Percentiles rank a stretch among this genome's conserved stretches.
These are phyloP conservation scores for Ailurus styani DNA, from an alignment of 2,113 vertebrate genomes.

Conservation along the genomic window DNA sequence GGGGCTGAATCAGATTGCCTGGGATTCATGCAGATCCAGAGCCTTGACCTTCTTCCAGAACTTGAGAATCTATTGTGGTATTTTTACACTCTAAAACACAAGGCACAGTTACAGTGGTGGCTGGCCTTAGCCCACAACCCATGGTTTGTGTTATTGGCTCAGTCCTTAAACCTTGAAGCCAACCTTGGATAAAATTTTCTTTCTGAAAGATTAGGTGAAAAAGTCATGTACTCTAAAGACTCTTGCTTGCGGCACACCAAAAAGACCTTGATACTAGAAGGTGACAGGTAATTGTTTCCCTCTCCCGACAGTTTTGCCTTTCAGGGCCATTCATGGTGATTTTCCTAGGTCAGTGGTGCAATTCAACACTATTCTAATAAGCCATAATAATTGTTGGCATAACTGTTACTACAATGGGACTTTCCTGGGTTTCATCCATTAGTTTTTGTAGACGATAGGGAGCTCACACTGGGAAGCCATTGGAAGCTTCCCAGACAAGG, in stretches of 20 bases:
- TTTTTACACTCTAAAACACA: background rate
- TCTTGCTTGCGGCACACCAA: background rate
- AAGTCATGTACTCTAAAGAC: background rate
- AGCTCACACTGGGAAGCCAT: conserved; percentile 59
- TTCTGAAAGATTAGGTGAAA: background rate
- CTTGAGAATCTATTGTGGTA: background rate
- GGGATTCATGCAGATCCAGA: background rate
- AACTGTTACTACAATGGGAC: conserved; percentile 73
- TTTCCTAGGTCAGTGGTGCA: conserved; percentile 64
- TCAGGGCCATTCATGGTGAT: conserved; percentile 60
- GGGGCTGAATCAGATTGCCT: background rate
- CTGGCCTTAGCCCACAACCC: background rate
- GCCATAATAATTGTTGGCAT: conserved; percentile 81
- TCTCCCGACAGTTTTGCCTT: conserved; percentile 50
- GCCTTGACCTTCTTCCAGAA: background rate
- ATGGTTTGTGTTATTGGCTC: background rate
- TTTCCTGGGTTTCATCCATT: conserved; percentile 42
- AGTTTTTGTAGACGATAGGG: conserved; percentile 66
- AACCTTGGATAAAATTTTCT: background rate
- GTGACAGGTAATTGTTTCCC: background rate
- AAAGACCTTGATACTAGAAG: background rate
- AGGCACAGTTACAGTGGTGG: background rate
- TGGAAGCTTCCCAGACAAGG: conserved; percentile 46
- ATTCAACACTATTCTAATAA: conserved; percentile 78
- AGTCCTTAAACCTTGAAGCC: conserved; percentile 14